Evolutionary conservation across 2,113 vertebrate species (phyloP).

Genomic region (Argyrosomus japonicus): DNA sequence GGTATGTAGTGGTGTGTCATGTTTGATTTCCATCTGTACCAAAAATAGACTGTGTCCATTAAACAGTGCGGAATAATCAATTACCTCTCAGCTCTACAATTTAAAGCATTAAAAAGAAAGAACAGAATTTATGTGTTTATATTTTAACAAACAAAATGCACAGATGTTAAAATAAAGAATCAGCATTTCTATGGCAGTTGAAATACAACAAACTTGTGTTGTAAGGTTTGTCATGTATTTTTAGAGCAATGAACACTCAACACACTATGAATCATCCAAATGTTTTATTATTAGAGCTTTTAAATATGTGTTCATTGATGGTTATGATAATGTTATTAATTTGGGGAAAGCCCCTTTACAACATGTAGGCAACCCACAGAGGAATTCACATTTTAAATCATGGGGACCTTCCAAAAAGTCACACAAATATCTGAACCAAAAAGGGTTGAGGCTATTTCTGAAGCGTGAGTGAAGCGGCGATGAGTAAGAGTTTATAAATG

Average conservation of each 20-base stretch:
- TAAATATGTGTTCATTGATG: conserved; percentile 19
- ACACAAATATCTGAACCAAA: neutral
- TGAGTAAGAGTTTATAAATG: neutral
- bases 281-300: conserved; percentile 2
- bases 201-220: neutral
- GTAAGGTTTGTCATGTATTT: neutral
- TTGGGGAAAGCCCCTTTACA: conserved; percentile 12
- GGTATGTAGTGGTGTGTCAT: neutral
- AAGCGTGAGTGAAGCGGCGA: neutral
- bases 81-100: neutral
- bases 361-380: neutral
- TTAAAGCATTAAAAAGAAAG: neutral
- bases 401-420: conserved; percentile 5
- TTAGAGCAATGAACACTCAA: neutral
- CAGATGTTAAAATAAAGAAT: neutral
- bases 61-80: neutral
- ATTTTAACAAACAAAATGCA: neutral
- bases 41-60: neutral
- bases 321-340: neutral
- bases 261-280: conserved; percentile 3
- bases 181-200: neutral
- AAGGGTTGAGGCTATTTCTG: neutral
- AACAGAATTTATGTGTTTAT: too few relatives aligned
- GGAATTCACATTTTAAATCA: conserved; percentile 19
- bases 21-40: neutral